Percentiles rank a stretch among this genome's conserved stretches.
These are phyloP conservation scores for Agrochola litura DNA, from an alignment of 2,888 invertebrate genomes.

Conservation along the genomic window DNA sequence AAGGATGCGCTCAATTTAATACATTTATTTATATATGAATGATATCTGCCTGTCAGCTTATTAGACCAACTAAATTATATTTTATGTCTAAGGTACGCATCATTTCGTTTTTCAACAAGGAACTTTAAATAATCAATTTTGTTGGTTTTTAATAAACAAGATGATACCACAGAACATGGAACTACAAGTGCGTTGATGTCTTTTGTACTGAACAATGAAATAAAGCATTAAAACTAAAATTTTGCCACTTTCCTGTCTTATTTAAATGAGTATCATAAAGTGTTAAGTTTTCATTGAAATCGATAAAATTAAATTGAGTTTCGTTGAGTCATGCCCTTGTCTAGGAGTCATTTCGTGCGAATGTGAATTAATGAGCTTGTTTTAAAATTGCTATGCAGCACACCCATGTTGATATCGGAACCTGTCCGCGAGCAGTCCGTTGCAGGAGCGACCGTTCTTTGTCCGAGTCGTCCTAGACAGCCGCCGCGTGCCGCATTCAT, in stretches of 20 bases:
- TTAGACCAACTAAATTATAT: slow-evolving; percentile 27
- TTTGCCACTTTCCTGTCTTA: slow-evolving; percentile 18
- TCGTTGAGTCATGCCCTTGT: slow-evolving; percentile 74
- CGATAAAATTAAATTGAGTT: slow-evolving; percentile 57
- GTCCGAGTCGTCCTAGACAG: slow-evolving; percentile 88
- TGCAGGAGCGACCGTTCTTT: slow-evolving; percentile 86
- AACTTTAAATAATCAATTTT: slow-evolving; percentile 35
- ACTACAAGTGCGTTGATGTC: slow-evolving; percentile 69
- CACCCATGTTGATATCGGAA: slow-evolving; percentile 85
- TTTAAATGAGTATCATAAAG: slow-evolving; percentile 40
- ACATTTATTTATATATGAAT: slow-evolving; percentile 28
- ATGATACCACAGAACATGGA: slow-evolving; percentile 15
- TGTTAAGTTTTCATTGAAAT: slow-evolving; percentile 57
- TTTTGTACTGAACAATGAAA: slow-evolving; percentile 62
- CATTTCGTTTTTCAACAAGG: slow-evolving; percentile 40
- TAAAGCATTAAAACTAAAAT: slow-evolving; percentile 9
- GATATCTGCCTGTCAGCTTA: slow-evolving; percentile 27
- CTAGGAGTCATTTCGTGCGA: slow-evolving; percentile 78
- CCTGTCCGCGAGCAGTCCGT: slow-evolving; percentile 82
- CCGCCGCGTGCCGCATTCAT: slow-evolving; percentile 86
- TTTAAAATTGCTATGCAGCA: slow-evolving; percentile 84
- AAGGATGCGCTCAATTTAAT: slow-evolving; percentile 58
- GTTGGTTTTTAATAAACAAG: slow-evolving; percentile 22
- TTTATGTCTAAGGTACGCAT: slow-evolving; percentile 22
- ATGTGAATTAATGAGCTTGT: slow-evolving; percentile 83